A percentile compares a stretch with the other conserved stretches of the same genome.
Evolutionary conservation across 2,113 vertebrate species (phyloP).

Genomic region (Barbus barbus): DNA sequence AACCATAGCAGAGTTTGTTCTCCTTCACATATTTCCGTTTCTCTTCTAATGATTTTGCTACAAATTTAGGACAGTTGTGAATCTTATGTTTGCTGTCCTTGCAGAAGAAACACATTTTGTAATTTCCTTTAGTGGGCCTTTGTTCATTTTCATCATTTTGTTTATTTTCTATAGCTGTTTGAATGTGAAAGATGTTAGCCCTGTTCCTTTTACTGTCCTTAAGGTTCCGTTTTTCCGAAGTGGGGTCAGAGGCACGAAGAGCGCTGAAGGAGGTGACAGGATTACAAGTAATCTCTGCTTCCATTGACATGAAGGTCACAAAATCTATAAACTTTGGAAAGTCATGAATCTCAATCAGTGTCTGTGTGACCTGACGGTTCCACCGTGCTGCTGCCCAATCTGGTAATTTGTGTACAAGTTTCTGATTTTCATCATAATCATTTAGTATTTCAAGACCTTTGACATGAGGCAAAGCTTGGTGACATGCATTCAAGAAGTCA

Average conservation of each 20-base stretch:
- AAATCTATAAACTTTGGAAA: slow-evolving; percentile 28
- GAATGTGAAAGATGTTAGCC: background rate
- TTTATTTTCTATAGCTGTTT: background rate
- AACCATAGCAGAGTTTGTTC: too few species aligned
- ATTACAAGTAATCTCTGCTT: too few species aligned
- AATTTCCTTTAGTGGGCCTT: background rate
- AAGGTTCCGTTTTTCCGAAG: too few species aligned
- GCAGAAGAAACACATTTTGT: background rate
- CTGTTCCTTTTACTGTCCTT: too few species aligned
- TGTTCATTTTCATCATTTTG: background rate
- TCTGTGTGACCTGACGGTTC: slow-evolving; percentile 41
- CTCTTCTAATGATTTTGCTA: background rate
- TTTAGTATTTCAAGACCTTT: background rate
- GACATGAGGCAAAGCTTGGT: too few species aligned
- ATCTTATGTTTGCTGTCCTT: background rate
- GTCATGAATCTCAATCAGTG: slow-evolving; percentile 2
- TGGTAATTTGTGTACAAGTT: slow-evolving; percentile 3
- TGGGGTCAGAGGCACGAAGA: too few species aligned
- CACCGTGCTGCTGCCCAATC: slow-evolving; percentile 35
- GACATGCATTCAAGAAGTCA: too few species aligned
- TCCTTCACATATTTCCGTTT: too few species aligned
- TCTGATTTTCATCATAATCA: background rate
- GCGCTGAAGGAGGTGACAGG: too few species aligned
- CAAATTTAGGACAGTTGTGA: background rate
- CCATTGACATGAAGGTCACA: slow-evolving; percentile 13